phyloP scores from a whole-genome alignment of 2,797 vertebrate species.

The Crenichthys baileyi region DNA sequence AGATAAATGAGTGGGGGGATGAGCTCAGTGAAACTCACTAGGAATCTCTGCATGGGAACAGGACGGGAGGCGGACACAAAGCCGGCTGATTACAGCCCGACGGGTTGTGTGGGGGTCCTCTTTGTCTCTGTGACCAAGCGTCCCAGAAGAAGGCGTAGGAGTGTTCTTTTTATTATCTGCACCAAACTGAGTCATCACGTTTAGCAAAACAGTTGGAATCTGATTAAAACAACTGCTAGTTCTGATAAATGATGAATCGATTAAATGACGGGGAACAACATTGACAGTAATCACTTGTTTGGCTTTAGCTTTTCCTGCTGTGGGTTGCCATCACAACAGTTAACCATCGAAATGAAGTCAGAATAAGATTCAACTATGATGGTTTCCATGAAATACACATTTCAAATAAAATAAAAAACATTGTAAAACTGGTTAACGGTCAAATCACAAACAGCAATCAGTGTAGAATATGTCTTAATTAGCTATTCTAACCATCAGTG shows the following conservation, averaged over 20 bases:
- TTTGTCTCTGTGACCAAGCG: slow-evolving; percentile 58
- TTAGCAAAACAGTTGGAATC: slow-evolving; percentile 38
- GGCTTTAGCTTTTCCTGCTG: too few species aligned
- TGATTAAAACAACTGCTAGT: slow-evolving; percentile 7
- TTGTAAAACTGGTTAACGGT: too few species aligned
- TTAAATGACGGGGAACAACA: too few species aligned
- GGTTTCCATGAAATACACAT: not conserved
- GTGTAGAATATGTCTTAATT: too few species aligned
- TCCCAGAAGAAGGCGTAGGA: slow-evolving; percentile 44
- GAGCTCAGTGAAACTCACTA: slow-evolving; percentile 46
- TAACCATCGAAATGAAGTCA: not conserved
- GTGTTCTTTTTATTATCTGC: slow-evolving; percentile 33
- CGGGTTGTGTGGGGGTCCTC: slow-evolving; percentile 49
- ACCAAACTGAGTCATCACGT: slow-evolving; percentile 61
- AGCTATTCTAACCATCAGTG: too few species aligned
- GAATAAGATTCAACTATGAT: not conserved
- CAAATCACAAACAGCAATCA: not conserved
- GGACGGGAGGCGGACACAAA: slow-evolving; percentile 66
- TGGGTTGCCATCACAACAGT: too few species aligned
- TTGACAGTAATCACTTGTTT: too few species aligned
- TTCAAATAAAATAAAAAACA: not conserved
- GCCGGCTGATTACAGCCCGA: slow-evolving; percentile 67
- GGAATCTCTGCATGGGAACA: slow-evolving; percentile 66
- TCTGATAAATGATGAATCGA: not conserved
- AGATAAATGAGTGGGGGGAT: slow-evolving; percentile 69